phyloP scores from a whole-genome alignment of 30 jellyfish, hydroid and myxozoan species.

The Pelagia noctiluca region DNA sequence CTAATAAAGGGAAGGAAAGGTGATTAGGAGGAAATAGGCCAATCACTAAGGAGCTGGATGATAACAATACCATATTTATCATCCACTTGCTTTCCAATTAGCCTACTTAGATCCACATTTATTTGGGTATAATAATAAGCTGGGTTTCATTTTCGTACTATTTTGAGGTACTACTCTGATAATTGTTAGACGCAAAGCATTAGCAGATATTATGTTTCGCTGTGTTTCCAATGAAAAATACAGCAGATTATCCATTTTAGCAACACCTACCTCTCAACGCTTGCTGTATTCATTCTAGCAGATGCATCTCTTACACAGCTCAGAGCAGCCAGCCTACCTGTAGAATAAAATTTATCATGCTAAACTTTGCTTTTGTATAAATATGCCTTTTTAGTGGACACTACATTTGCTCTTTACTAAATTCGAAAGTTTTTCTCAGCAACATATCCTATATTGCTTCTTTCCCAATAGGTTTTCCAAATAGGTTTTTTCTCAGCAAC shows the following conservation, averaged over 20 bases:
- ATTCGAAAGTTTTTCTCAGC: no score
- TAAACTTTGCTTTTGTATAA: background rate
- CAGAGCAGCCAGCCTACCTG: constrained; percentile 74
- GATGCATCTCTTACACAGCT: constrained; percentile 60
- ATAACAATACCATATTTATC: no score
- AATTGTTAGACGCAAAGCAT: background rate
- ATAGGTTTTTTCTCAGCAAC: no score
- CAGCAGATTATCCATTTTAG: background rate
- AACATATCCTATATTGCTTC: no score
- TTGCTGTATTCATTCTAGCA: background rate
- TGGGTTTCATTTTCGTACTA: background rate
- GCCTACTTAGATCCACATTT: background rate
- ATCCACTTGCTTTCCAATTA: background rate
- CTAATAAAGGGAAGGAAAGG: background rate
- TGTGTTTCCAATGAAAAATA: background rate
- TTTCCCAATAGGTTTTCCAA: no score
- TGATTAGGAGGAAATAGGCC: no score
- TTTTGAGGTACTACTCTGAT: background rate
- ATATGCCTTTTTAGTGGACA: background rate
- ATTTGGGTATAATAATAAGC: background rate
- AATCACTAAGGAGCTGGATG: no score
- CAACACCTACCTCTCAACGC: background rate
- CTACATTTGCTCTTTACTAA: background rate
- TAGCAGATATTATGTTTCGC: background rate
- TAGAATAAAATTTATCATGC: background rate